Base-by-base conservation (phyloP, 2,888 invertebrate species). In the Drosophila fulvimacula region DNA sequence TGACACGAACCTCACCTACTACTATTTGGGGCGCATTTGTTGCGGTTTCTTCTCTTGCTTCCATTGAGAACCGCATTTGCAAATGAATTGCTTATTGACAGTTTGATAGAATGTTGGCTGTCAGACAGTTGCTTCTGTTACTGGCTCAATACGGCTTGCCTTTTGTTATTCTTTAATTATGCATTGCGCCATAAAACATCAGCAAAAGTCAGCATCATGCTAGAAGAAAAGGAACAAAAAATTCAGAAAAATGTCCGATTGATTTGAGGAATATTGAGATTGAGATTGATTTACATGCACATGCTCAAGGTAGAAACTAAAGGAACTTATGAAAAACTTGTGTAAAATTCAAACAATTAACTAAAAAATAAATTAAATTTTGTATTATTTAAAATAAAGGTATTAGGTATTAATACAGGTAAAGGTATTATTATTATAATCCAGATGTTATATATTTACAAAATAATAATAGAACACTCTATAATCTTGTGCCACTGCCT, bases 51-150 rank as follows among this genome's bases (percentile, higher is more conserved):
- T 52, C 69, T 58, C 61, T 55, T 64, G 60, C 71, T 79, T 56
- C 67, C 73, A 68, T 68, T 64, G 82, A 76, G 72, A 69, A 70
- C 69, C 72, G 72, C 82, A 87, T 85, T 89, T 84, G 89, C 88
- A 86, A 86, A 89, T 86, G 89, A 86, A 89, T 87, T 84, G 88
- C 88, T 89, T 89, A 86, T 86, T 86, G 86, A 86, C 86, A 86
- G 88, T 85, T 86, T 89, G 89, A 86, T 86, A 81, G 85, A 84
- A 82, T 73, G 88, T 69, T 81, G 69, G 44, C 67, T 73, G 59
- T 65, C 73, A 79, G 83, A 69, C 78, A 76, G 71, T 72, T 69
- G 69, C 59, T 71, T 68, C 52, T 53, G 10, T 48, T 69, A 53
- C 71, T 60, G 51, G 36, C 48, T 57, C 46, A 42, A 32, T 38